Evolutionary conservation across 2,888 invertebrate species (phyloP), one percentile per base, ranked within the genome.

Genomic region (Meganola albula): DNA sequence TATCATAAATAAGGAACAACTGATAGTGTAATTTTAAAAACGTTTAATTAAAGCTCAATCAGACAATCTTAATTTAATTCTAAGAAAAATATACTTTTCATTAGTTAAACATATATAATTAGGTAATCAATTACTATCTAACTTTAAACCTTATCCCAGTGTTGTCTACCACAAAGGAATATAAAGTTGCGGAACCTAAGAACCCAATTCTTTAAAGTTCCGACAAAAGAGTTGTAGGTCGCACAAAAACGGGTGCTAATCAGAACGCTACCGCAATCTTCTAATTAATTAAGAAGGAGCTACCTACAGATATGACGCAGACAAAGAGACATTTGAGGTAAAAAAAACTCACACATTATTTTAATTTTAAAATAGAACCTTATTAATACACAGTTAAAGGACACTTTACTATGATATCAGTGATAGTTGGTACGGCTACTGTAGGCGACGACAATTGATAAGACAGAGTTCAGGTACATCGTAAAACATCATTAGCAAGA

Each of bases 401-500:
- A 46, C 40, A 48, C 42, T 61, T 59, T 59, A 35, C 44, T 40
- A 38, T n/a, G 46, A 46, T 37, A 27, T 47, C 31, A 12, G 24
- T 16, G 37, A 48, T 47, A 51, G 46, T 56, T 54, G 46, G 53
- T 51, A 57, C 65, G 63, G 82, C 82, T 82, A 82, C 83, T 58
- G 83, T 74, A 71, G 78, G 71, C 79, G 74, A 74, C 74, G 60
- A 61, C 47, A 33, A 44, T 50, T 60, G 82, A 83, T 83, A 82
- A 80, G 64, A 55, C 39, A 38, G 61, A 71, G 63, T 69, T 64
- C 58, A 65, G 69, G 53, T 57, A 63, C 70, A 69, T 79, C 79
- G 78, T 84, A 79, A 80, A 84, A 82, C 78, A 83, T 84, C 83
- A 80, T 83, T 83, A 83, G 80, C 69, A 69, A 78, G 83, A 83